Conservation (phyloP, 2,888 invertebrate genomes). For the Eupithecia subumbrata region DNA sequence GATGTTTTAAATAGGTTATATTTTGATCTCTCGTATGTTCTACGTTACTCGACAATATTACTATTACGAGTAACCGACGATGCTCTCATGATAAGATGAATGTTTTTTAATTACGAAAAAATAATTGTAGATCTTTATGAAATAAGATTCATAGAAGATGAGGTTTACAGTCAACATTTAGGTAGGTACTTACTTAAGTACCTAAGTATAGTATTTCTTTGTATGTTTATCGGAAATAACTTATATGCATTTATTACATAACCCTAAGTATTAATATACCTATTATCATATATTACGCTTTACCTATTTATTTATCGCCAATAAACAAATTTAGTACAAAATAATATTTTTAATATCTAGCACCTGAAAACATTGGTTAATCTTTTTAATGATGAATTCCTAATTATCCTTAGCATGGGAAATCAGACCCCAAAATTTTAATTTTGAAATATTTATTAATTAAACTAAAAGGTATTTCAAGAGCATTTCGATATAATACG, state of each 20-base stretch:
- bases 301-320: constrained; percentile 32
- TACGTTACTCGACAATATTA: not conserved
- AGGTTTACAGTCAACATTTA: not conserved
- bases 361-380: not conserved
- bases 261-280: not conserved
- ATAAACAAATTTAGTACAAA: constrained; percentile 35
- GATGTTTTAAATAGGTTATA: constrained; percentile 22
- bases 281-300: constrained; percentile 22
- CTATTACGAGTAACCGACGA: not conserved
- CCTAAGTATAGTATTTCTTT: not conserved
- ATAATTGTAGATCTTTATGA: constrained; percentile 6
- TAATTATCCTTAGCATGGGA: not conserved
- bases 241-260: constrained; percentile 21
- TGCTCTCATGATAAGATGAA: constrained; percentile 16
- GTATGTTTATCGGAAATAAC: constrained; percentile 6
- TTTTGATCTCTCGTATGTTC: constrained; percentile 27
- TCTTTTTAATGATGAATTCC: not conserved
- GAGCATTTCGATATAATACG: constrained; percentile 13
- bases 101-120: not conserved
- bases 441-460: not conserved
- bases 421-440: not conserved
- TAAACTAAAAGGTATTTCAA: constrained; percentile 21
- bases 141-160: not conserved
- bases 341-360: not conserved
- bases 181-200: not conserved